Conservation (phyloP, 2,888 invertebrate species). For the Drosophila pseudotakahashii region DNA sequence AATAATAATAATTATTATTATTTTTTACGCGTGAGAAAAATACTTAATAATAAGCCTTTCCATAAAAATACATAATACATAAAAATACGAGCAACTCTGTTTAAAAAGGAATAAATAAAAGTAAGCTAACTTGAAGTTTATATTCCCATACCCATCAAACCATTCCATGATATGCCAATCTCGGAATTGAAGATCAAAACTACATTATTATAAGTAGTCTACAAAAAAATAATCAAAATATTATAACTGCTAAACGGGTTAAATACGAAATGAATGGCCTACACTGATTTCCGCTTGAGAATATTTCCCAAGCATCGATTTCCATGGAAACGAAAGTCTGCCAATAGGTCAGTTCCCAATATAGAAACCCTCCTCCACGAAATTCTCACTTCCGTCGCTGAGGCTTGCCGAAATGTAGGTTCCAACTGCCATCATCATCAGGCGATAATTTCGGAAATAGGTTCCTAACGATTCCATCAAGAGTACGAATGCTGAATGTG, state of each 20-base stretch:
- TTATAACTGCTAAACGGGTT: neutral
- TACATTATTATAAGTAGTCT: too few relatives aligned
- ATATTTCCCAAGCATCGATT: neutral
- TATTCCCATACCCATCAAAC: too few relatives aligned
- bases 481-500: slow-evolving; percentile 41
- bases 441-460: slow-evolving; percentile 26
- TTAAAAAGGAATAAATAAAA: too few relatives aligned
- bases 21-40: too few relatives aligned
- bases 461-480: slow-evolving; percentile 48
- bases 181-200: too few relatives aligned
- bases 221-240: neutral
- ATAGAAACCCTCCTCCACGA: slow-evolving; percentile 4
- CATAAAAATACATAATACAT: too few relatives aligned
- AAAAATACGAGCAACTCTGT: too few relatives aligned
- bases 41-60: too few relatives aligned
- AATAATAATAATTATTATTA: too few relatives aligned
- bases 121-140: too few relatives aligned
- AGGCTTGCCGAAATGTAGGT: slow-evolving; percentile 14
- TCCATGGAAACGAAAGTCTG: slow-evolving; percentile 13
- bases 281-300: slow-evolving; percentile 1
- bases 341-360: slow-evolving; percentile 11
- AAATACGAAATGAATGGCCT: neutral
- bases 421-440: slow-evolving; percentile 13
- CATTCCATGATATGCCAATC: too few relatives aligned
- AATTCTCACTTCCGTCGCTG: slow-evolving; percentile 22